Evolutionary conservation across 2,888 invertebrate species (phyloP), one percentile per base, ranked within the genome.

Genomic region (Zygothrica quintamaculata): DNA sequence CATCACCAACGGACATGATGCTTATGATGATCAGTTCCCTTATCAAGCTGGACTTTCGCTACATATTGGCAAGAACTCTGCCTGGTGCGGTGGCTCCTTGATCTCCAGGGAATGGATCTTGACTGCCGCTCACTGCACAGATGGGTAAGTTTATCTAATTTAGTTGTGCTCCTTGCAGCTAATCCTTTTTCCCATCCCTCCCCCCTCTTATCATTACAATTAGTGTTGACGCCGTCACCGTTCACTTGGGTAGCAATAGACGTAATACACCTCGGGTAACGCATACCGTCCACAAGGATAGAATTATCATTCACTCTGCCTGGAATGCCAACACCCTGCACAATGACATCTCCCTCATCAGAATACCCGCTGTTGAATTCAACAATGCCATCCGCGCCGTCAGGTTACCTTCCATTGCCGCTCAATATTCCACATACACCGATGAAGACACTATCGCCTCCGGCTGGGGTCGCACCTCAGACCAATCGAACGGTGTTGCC

Each of bases 61-160:
- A 15, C 66, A 65, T 12, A 29, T 64, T 29, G 68, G 69, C 22
- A n/a, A 16, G 2, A 47, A 52, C 5, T 70, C 66, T 1, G 50
- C 78, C 22, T 88, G 81, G 81, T 90, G 90, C 65, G 89, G 89
- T 55, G 90, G 88, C 37, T 88, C 88, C 26, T 56, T 90, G 48
- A 79, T 90, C 51, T 65, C 67, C 3, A 16, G 59, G 9, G 29
- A 29, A 5, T 29, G 29, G 29, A 9, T 29, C 5, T n/a, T 29
- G 29, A 29, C 29, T 29, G 89, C 90, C 37, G 89, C 90, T 65
- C 90, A 89, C 65, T 89, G 89, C 60, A 77, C 79, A 1, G 76
- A 82, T 44, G 73, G 74, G 86, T 85, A 72, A 74, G 75, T 33
- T 34, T 0, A n/a, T n/a, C n/a, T 0, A 18, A 4, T 5, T 4